Conservation (phyloP, 2,888 invertebrate genomes). For the Scaeva pyrastri region DNA sequence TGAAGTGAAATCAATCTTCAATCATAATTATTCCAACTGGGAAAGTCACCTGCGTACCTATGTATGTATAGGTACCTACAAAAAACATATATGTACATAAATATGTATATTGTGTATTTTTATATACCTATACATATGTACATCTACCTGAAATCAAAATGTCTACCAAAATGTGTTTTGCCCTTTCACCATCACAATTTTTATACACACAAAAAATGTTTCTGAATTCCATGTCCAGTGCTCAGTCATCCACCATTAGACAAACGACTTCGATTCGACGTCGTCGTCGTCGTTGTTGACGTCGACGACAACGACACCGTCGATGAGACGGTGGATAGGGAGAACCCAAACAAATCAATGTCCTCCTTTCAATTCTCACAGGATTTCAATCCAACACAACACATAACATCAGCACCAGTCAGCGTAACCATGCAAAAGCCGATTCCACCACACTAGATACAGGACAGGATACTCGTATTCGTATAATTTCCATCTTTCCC, state of each 20-base stretch:
- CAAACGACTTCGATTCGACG: background rate
- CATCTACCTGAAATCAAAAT: slow-evolving; percentile 32
- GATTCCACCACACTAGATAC: background rate
- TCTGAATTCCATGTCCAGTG: slow-evolving; percentile 14
- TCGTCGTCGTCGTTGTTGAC: too few species aligned
- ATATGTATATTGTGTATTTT: background rate
- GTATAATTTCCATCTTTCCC: too few species aligned
- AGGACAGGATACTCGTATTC: too few species aligned
- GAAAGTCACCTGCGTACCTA: background rate
- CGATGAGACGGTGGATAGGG: slow-evolving; percentile 22
- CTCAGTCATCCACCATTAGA: slow-evolving; percentile 40
- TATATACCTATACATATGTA: background rate
- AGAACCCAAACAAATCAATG: slow-evolving; percentile 75
- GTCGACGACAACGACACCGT: background rate
- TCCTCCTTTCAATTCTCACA: slow-evolving; percentile 60
- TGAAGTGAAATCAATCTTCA: slow-evolving; percentile 16
- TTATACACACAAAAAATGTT: slow-evolving; percentile 9
- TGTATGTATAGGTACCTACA: background rate
- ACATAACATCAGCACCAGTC: too few species aligned
- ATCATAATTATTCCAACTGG: background rate
- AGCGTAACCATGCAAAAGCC: slow-evolving; percentile 14
- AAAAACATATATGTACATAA: background rate
- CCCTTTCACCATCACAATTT: slow-evolving; percentile 43
- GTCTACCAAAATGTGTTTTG: slow-evolving; percentile 31
- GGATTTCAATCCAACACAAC: slow-evolving; percentile 34